A percentile compares a stretch with the other conserved stretches of the same genome.
Evolutionary conservation across 2,113 vertebrate genomes (phyloP).

Genomic region (Ophthalmolycus amberensis): DNA sequence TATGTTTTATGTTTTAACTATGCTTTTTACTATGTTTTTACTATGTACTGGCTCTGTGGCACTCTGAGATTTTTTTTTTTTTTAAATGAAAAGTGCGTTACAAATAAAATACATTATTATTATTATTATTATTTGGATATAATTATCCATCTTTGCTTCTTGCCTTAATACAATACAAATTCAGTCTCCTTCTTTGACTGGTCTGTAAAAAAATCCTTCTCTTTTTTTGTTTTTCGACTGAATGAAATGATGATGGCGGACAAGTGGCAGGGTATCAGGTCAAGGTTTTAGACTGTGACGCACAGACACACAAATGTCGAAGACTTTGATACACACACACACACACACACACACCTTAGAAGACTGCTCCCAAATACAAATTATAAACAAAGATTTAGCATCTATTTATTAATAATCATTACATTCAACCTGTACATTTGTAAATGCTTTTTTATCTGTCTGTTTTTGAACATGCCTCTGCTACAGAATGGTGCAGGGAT

Average conservation of each 20-base stretch:
- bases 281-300: neutral
- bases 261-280: neutral
- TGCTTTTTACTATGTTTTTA: no score
- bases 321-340: no score
- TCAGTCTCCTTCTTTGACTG: neutral
- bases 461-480: neutral
- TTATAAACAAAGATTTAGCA: neutral
- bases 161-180: conserved; percentile 20
- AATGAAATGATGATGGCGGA: neutral
- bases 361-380: neutral
- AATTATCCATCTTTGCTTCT: conserved; percentile 48
- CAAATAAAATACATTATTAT: no score
- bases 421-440: neutral
- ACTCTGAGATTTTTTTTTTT: no score
- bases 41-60: no score
- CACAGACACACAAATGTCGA: no score
- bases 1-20: no score
- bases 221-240: neutral
- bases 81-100: no score
- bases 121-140: no score
- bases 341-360: neutral
- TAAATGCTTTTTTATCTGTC: neutral
- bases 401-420: neutral
- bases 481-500: neutral
- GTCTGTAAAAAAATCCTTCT: neutral